Base-by-base conservation (phyloP, 2,113 vertebrate genomes). In the Oreocharis arfaki region DNA sequence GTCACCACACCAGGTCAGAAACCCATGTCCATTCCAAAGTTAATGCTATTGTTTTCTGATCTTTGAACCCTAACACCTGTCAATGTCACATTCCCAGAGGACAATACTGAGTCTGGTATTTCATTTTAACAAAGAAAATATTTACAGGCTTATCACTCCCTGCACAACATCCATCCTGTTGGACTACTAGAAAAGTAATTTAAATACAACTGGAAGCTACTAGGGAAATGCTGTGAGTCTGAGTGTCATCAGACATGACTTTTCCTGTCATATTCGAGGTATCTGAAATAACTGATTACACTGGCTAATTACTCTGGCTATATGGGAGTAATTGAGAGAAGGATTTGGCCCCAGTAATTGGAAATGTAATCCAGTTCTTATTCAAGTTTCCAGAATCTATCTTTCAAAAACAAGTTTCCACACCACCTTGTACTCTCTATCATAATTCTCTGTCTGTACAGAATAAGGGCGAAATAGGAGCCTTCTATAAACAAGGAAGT, bases 31-130 rank as follows among this genome's bases (percentile, higher is more conserved):
- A 75, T 93, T 97, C 69, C 65, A 93, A 96, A 96, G 71, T 87
- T 93, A 94, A 77, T 46, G 56, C 65, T 71, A 84, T 93, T 97
- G 96, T 96, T 97, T 95, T 95, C 64, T 94, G 89, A 96, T 96
- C 95, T 95, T 92, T 97, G 67, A 97, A 85, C 87, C 39, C 93
- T 79, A 92, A 70, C 95, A 95, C 95, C 92, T 97, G 86, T 94
- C 87, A 86, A 10, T 77, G 80, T 30, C 57, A 91, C 68, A 82
- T 96, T 95, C 93, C 70, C 93, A 91, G 46, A 64, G 50, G 65
- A 93, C 33, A 74, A 50, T 61, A 94, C 39, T 63, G 52, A 23
- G 64, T 33, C 30, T 81, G 74, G 41, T 53, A 73, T 88, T 95
- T 95, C 91, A 91, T 61, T 78, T 80, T 86, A 86, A 84, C 52